Percentiles rank a stretch among this genome's conserved stretches.
These are phyloP conservation scores for Acrocephalus arundinaceus DNA, from an alignment of 2,113 vertebrate species.

Conservation along the genomic window DNA sequence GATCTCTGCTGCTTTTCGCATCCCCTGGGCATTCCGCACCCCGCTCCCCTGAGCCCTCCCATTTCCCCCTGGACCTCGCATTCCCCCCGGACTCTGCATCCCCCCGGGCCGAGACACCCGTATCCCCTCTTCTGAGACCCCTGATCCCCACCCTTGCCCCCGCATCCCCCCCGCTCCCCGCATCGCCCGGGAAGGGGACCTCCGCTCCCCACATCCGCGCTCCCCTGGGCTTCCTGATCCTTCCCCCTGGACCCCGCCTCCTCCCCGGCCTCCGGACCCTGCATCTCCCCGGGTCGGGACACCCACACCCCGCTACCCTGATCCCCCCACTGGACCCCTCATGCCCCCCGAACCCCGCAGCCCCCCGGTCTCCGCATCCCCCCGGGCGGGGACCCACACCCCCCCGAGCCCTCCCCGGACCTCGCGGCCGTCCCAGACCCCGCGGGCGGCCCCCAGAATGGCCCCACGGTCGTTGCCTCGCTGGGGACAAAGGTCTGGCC, in stretches of 20 bases:
- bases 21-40: not conserved
- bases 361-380: no score
- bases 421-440: no score
- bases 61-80: not conserved
- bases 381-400: not conserved
- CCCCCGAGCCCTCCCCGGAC: not conserved
- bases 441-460: not conserved
- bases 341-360: not conserved
- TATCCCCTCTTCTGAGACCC: not conserved
- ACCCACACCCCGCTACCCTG: not conserved
- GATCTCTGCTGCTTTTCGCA: not conserved
- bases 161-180: not conserved
- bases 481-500: not conserved
- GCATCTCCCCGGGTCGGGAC: not conserved
- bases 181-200: not conserved
- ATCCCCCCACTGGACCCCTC: not conserved
- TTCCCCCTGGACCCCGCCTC: not conserved
- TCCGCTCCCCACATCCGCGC: not conserved
- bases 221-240: no score
- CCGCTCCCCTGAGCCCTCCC: not conserved
- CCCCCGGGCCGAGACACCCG: not conserved
- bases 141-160: no score
- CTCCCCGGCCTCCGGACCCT: no score
- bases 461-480: not conserved
- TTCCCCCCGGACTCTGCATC: not conserved